These are phyloP conservation scores for Chironomus striatipennis DNA, from an alignment of 1,140 invertebrate species.

Conservation along the genomic window DNA sequence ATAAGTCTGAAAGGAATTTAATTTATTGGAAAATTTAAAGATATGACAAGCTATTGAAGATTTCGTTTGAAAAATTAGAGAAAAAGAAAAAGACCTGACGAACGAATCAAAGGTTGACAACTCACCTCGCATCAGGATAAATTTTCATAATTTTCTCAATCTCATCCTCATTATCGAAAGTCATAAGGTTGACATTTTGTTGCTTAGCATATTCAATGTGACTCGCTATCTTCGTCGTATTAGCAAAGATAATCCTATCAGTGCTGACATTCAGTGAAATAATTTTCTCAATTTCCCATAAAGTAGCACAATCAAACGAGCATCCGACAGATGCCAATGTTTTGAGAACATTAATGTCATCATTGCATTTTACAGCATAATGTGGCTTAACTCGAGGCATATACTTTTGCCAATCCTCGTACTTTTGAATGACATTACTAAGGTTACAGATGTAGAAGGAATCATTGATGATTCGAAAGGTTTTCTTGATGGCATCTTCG, in stretches of 20 bases:
- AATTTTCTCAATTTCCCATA: slow-evolving; percentile 81
- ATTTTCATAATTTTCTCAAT: slow-evolving; percentile 82
- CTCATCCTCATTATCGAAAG: slow-evolving; percentile 93
- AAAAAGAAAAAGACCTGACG: too few relatives aligned
- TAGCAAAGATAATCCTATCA: slow-evolving; percentile 89
- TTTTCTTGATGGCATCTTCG: neutral
- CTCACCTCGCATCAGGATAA: slow-evolving; percentile 75
- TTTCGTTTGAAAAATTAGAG: too few relatives aligned
- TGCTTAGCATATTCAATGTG: slow-evolving; percentile 81
- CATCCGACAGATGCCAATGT: slow-evolving; percentile 76
- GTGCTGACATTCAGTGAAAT: slow-evolving; percentile 68
- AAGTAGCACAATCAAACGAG: slow-evolving; percentile 95
- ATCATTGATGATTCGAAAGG: slow-evolving; percentile 55
- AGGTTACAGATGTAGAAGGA: slow-evolving; percentile 91
- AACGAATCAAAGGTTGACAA: too few relatives aligned
- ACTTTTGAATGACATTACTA: slow-evolving; percentile 77
- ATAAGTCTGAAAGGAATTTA: slow-evolving; percentile 57
- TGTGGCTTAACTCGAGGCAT: slow-evolving; percentile 86
- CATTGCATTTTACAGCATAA: slow-evolving; percentile 98
- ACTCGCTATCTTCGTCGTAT: slow-evolving; percentile 90
- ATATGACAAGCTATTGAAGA: neutral
- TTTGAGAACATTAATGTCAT: slow-evolving; percentile 70
- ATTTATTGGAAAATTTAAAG: slow-evolving; percentile 18
- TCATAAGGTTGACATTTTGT: slow-evolving; percentile 73
- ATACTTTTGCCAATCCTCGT: slow-evolving; percentile 71